A percentile compares a stretch with the other conserved stretches of the same genome.
phyloP scores from a whole-genome alignment of 2,113 vertebrate species.

The Psilopsiagon aymara region DNA sequence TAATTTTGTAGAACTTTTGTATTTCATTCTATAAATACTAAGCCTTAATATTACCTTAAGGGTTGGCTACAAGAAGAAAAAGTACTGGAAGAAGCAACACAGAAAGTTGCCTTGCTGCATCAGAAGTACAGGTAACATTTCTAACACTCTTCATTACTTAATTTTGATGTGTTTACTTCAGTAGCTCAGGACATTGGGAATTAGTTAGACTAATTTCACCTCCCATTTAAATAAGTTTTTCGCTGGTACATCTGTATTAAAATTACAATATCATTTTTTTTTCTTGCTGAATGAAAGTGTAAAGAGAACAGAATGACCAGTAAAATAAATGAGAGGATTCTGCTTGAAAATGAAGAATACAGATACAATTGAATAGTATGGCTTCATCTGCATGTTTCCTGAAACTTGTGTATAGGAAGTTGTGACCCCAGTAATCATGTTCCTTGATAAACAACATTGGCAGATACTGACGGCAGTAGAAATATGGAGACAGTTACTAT shows the following conservation, averaged over 20 bases:
- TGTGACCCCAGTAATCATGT: neutral
- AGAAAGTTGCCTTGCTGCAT: slow-evolving; percentile 94
- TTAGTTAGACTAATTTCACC: neutral
- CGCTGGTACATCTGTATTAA: neutral
- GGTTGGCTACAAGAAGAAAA: slow-evolving; percentile 96
- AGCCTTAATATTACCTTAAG: slow-evolving; percentile 69
- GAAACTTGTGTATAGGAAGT: neutral
- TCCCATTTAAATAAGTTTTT: neutral
- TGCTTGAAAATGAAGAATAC: neutral
- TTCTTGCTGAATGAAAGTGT: neutral
- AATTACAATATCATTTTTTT: neutral
- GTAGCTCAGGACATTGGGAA: neutral
- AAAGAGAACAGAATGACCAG: neutral
- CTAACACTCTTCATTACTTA: neutral
- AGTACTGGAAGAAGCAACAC: slow-evolving; percentile 92
- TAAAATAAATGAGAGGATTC: neutral
- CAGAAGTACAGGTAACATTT: slow-evolving; percentile 88
- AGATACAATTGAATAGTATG: neutral
- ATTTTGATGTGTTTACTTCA: neutral
- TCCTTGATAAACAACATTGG: neutral
- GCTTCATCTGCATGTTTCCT: neutral
- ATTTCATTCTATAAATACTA: neutral
- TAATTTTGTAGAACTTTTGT: neutral
- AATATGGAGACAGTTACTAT: neutral
- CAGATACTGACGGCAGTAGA: neutral